Conservation (phyloP, 2,888 invertebrate species). For the Flexamia atlantica region DNA sequence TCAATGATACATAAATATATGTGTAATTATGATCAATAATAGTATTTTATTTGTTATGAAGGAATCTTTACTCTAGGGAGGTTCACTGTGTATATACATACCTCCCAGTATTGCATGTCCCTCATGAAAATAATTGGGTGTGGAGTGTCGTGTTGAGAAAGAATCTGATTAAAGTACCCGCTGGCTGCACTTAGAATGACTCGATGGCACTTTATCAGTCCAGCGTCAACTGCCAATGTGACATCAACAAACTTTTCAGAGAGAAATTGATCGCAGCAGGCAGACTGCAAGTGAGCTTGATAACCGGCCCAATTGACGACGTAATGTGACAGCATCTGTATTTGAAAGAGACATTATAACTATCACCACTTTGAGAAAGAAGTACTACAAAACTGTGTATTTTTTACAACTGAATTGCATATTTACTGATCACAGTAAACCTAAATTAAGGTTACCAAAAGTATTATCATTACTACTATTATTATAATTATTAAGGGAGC, state of each 20-base stretch:
- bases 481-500: no score
- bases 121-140: conserved; percentile 91
- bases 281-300: conserved; percentile 87
- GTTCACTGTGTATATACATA: conserved; percentile 74
- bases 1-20: no score
- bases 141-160: conserved; percentile 84
- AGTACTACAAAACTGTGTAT: no score
- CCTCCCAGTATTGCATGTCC: conserved; percentile 90
- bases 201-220: conserved; percentile 92
- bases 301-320: conserved; percentile 89
- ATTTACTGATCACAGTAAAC: no score
- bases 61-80: no score
- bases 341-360: no score
- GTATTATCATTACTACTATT: no score
- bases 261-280: conserved; percentile 85
- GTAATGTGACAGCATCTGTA: conserved; percentile 34
- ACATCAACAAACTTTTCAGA: conserved; percentile 94
- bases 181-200: conserved; percentile 91
- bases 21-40: no score
- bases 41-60: no score
- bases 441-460: no score
- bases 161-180: conserved; percentile 87
- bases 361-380: no score
- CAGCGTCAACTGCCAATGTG: conserved; percentile 91
- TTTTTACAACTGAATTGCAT: no score